Evolutionary conservation across 2,888 invertebrate species (phyloP).

Genomic region (Lissocephala sabroskyi): DNA sequence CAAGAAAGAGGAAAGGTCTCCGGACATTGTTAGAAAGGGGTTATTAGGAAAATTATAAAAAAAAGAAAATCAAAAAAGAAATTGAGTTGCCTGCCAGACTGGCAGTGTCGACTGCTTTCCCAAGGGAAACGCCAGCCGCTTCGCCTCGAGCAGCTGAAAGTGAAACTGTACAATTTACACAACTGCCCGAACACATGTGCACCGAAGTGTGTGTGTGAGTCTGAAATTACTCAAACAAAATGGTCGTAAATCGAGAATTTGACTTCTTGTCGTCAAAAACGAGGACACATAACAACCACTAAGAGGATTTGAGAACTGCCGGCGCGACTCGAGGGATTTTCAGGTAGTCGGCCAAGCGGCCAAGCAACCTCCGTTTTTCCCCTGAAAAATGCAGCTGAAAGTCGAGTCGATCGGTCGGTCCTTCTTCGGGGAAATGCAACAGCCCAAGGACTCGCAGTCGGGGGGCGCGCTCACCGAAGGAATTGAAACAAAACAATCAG

Average conservation of each 20-base stretch:
- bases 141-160: conserved; percentile 38
- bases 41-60: not conserved
- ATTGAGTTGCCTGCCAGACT: conserved; percentile 14
- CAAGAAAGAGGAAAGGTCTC: conserved; percentile 13
- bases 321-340: too few relatives aligned
- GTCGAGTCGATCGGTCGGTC: too few relatives aligned
- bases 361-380: conserved; percentile 19
- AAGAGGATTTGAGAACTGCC: conserved; percentile 48
- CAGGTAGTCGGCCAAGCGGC: conserved; percentile 47
- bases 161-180: conserved; percentile 52
- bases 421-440: conserved; percentile 33
- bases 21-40: conserved; percentile 1
- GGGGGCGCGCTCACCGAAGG: conserved; percentile 13
- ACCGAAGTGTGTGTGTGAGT: not conserved
- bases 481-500: conserved; percentile 66
- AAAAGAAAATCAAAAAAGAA: not conserved
- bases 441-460: not conserved
- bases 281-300: conserved; percentile 55
- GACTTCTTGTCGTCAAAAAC: conserved; percentile 66
- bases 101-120: not conserved
- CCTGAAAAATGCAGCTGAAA: conserved; percentile 44
- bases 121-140: not conserved
- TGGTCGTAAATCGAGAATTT: conserved; percentile 70
- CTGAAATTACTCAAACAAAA: conserved; percentile 67
- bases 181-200: conserved; percentile 37